Evolutionary conservation across 2,888 invertebrate species (phyloP).

Genomic region (Phoenoteleia sp.): DNA sequence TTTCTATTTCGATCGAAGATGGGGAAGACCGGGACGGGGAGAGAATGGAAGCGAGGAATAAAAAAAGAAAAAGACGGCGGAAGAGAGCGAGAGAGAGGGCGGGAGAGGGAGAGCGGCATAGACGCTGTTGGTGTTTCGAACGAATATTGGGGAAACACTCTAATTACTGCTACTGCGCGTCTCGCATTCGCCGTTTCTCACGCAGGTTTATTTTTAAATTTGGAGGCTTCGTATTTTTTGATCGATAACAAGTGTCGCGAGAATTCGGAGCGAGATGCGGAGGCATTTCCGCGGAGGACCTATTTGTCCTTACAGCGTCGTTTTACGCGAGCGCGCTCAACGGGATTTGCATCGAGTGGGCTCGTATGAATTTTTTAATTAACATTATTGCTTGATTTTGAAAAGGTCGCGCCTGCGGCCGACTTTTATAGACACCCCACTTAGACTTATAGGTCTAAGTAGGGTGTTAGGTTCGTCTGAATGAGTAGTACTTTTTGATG

Average conservation of each 20-base stretch:
- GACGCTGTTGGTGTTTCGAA: constrained; percentile 78
- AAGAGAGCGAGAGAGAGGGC: constrained; percentile 74
- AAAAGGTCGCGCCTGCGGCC: no score
- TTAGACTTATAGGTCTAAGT: no score
- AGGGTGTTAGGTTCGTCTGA: no score
- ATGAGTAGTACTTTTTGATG: no score
- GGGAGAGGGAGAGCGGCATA: constrained; percentile 75
- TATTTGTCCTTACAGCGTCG: constrained; percentile 42
- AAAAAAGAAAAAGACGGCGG: constrained; percentile 73
- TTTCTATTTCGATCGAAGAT: constrained; percentile 76
- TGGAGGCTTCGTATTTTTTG: constrained; percentile 70
- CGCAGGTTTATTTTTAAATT: constrained; percentile 74
- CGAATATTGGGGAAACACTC: constrained; percentile 71
- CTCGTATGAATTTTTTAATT: constrained; percentile 62
- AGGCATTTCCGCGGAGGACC: constrained; percentile 50
- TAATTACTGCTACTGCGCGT: constrained; percentile 72
- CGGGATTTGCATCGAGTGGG: constrained; percentile 17
- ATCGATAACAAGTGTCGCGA: constrained; percentile 74
- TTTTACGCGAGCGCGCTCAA: constrained; percentile 28
- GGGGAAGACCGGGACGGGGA: constrained; percentile 35
- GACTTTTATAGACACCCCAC: no score
- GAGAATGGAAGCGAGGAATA: constrained; percentile 45
- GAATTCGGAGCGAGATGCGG: constrained; percentile 60
- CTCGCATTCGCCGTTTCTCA: constrained; percentile 73
- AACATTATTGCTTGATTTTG: constrained; percentile 53